phyloP scores from a whole-genome alignment of 2,113 vertebrate genomes.

The Enhydra lutris region DNA sequence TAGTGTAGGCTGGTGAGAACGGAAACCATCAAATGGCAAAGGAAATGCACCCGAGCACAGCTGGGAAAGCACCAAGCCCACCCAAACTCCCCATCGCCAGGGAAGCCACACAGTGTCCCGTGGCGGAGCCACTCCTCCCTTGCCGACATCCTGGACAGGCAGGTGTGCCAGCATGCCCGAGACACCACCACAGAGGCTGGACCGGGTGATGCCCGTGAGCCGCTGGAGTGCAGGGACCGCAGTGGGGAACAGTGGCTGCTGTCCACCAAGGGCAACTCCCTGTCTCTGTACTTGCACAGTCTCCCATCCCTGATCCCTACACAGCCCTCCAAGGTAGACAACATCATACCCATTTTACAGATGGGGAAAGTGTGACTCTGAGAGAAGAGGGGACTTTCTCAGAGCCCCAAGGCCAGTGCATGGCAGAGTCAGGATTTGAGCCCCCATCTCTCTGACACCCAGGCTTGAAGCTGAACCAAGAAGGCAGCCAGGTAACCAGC shows the following conservation, averaged over 20 bases:
- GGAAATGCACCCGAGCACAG: neutral
- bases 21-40: neutral
- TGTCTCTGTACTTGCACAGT: neutral
- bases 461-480: neutral
- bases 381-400: neutral
- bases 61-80: neutral
- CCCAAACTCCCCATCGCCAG: neutral
- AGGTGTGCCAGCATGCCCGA: neutral
- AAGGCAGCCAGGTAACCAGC: neutral
- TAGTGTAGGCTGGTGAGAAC: neutral
- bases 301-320: neutral
- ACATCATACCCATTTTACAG: neutral
- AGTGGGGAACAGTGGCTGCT: accelerated
- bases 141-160: accelerated
- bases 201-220: accelerated
- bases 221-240: neutral
- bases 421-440: neutral
- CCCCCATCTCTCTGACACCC: neutral
- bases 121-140: accelerated
- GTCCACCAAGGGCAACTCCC: neutral
- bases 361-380: neutral
- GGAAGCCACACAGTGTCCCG: neutral
- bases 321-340: neutral
- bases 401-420: neutral
- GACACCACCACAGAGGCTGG: neutral